A percentile compares a stretch with the other conserved stretches of the same genome.
phyloP scores from a whole-genome alignment of 2,888 invertebrate species.

The Portevinia maculata region DNA sequence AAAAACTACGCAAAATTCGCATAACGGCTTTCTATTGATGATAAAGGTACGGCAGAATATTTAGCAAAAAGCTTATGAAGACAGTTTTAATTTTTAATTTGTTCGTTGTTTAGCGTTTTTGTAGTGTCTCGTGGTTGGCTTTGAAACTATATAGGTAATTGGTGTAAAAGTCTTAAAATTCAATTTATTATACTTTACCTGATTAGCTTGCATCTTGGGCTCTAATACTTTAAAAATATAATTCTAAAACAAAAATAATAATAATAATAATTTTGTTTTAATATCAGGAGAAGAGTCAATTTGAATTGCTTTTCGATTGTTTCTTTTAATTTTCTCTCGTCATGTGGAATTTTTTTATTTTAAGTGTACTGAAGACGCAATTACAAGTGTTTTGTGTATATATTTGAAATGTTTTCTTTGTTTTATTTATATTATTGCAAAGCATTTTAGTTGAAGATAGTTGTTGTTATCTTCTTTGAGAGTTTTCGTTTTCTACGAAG shows the following conservation, averaged over 20 bases:
- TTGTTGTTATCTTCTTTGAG: background rate
- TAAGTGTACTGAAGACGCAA: slow-evolving; percentile 67
- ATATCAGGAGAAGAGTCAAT: slow-evolving; percentile 8
- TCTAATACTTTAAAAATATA: slow-evolving; percentile 19
- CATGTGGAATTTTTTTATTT: slow-evolving; percentile 18
- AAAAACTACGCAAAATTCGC: slow-evolving; percentile 11
- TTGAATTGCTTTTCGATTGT: background rate
- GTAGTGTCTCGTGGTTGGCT: slow-evolving; percentile 29
- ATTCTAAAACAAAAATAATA: background rate
- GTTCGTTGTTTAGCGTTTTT: slow-evolving; percentile 25
- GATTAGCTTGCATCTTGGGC: slow-evolving; percentile 12
- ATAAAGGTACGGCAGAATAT: background rate
- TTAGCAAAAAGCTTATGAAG: slow-evolving; percentile 25
- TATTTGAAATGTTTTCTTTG: slow-evolving; percentile 20
- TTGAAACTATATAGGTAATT: slow-evolving; percentile 25
- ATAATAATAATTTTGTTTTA: slow-evolving; percentile 4
- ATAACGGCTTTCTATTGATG: slow-evolving; percentile 31
- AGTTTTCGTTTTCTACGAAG: slow-evolving; percentile 14
- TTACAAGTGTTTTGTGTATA: slow-evolving; percentile 55
- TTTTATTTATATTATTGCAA: slow-evolving; percentile 32
- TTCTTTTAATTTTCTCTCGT: slow-evolving; percentile 6
- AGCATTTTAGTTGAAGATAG: slow-evolving; percentile 20
- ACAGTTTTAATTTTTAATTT: slow-evolving; percentile 14
- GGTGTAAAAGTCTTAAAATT: slow-evolving; percentile 25
- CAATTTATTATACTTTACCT: slow-evolving; percentile 52